A percentile compares a stretch with the other conserved stretches of the same genome.
These are phyloP conservation scores for Gnatocerus cornutus DNA, from an alignment of 2,888 invertebrate genomes.

Conservation along the genomic window DNA sequence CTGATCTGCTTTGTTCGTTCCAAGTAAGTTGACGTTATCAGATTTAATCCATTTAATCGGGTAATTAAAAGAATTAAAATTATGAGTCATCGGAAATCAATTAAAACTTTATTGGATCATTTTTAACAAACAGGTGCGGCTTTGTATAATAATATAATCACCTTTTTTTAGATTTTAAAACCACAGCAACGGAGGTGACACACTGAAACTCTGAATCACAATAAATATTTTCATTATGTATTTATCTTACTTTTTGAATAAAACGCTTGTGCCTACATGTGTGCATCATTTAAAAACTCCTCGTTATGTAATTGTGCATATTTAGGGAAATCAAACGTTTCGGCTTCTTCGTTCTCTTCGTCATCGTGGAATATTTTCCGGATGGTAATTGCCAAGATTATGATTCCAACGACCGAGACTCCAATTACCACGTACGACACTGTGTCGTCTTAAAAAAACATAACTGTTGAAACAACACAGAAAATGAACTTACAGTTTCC, in stretches of 20 bases:
- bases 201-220: constrained; percentile 1
- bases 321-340: constrained; percentile 45
- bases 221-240: neutral
- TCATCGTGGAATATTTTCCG: constrained; percentile 40
- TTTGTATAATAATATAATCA: constrained; percentile 6
- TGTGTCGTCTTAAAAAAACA: constrained; percentile 36
- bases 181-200: constrained; percentile 27
- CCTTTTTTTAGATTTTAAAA: constrained; percentile 42
- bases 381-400: constrained; percentile 18
- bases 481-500: constrained; percentile 22
- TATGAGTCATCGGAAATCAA: constrained; percentile 12
- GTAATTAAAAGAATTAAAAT: neutral
- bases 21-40: constrained; percentile 73
- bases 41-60: neutral
- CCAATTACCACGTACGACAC: constrained; percentile 44
- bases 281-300: constrained; percentile 43
- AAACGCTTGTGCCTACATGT: constrained; percentile 28
- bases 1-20: constrained; percentile 62
- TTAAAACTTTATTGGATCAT: neutral
- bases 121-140: neutral
- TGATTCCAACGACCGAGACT: constrained; percentile 35
- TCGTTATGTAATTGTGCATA: constrained; percentile 46
- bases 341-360: constrained; percentile 35
- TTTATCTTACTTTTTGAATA: neutral
- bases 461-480: neutral